These are phyloP conservation scores for Drosophila navojoa DNA, from an alignment of 1,140 invertebrate species.

Conservation along the genomic window DNA sequence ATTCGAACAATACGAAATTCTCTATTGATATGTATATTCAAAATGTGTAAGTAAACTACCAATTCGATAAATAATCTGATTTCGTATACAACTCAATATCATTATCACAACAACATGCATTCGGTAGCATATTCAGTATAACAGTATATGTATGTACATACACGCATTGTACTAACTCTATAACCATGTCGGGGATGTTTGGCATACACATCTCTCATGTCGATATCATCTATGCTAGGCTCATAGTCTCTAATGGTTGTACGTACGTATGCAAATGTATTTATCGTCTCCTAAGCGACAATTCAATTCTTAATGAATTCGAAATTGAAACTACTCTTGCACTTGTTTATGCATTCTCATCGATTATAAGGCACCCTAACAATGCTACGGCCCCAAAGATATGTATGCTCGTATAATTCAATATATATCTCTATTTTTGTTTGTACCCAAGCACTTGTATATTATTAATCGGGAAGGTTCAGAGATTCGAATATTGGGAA, in stretches of 20 bases:
- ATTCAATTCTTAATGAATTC: neutral
- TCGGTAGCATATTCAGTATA: conserved; percentile 8
- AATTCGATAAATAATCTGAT: conserved; percentile 40
- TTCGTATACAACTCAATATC: neutral
- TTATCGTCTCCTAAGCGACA: neutral
- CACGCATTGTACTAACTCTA: neutral
- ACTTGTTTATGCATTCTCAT: conserved; percentile 1
- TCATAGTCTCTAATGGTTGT: neutral
- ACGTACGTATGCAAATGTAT: neutral
- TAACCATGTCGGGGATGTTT: neutral
- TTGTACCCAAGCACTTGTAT: no score
- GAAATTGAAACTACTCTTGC: neutral
- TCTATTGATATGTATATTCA: conserved; percentile 56
- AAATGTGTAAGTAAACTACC: conserved; percentile 73
- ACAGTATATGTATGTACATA: conserved; percentile 4
- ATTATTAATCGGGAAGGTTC: no score
- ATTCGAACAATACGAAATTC: conserved; percentile 56
- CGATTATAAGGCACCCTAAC: neutral
- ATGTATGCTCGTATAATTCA: no score
- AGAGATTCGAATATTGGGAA: no score
- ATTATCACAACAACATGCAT: neutral
- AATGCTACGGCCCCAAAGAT: neutral
- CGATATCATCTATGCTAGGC: conserved; percentile 4
- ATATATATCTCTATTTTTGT: no score
- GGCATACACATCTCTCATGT: neutral